Evolutionary conservation across 2,888 invertebrate species (phyloP).

Genomic region (Eupeodes luniger): DNA sequence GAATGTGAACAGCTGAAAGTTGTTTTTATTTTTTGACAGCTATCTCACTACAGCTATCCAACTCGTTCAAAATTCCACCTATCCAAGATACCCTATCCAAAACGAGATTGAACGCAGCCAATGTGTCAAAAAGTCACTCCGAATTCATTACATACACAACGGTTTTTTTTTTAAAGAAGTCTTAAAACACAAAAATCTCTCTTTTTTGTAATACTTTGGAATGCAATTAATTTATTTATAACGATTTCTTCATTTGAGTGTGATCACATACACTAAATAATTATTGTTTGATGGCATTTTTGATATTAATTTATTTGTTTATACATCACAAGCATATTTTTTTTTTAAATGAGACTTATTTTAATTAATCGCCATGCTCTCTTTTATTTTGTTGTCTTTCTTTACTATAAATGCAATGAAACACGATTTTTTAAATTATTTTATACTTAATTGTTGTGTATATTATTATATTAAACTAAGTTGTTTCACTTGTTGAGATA

Average conservation of each 20-base stretch:
- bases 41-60: no score
- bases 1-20: no score
- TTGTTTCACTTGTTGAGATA: constrained; percentile 70
- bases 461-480: constrained; percentile 74
- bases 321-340: constrained; percentile 65
- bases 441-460: constrained; percentile 71
- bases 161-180: background rate
- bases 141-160: no score
- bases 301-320: constrained; percentile 26
- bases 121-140: no score
- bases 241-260: constrained; percentile 40
- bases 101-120: no score
- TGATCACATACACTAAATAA: constrained; percentile 45
- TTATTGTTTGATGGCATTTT: constrained; percentile 67
- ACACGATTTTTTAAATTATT: constrained; percentile 69
- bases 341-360: constrained; percentile 35
- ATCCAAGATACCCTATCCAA: no score
- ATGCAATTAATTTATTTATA: constrained; percentile 70
- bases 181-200: constrained; percentile 6
- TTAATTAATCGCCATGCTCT: constrained; percentile 21
- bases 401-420: constrained; percentile 69
- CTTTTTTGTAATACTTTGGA: constrained; percentile 49
- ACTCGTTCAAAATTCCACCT: no score
- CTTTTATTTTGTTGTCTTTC: constrained; percentile 1
- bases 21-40: no score